Conservation (phyloP, 2,113 vertebrate genomes). For the Anser brachyrhynchus region DNA sequence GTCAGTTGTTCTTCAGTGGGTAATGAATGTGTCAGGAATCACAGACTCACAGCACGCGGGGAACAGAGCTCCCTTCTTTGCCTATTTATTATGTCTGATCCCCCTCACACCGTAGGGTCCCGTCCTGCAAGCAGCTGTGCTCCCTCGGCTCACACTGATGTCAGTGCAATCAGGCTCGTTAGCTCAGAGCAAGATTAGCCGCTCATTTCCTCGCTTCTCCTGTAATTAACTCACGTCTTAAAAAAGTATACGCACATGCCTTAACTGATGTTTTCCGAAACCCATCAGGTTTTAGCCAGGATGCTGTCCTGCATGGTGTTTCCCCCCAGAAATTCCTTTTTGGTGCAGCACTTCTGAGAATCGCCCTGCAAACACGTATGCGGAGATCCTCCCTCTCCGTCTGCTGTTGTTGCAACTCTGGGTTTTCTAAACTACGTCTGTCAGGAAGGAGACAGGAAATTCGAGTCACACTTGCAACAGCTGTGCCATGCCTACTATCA, state of each 20-base stretch:
- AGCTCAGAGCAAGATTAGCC: neutral
- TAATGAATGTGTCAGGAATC: fast-evolving
- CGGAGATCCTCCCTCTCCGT: conserved; percentile 42
- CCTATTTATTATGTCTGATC: neutral
- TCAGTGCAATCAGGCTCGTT: neutral
- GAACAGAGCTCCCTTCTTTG: neutral
- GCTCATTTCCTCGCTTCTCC: neutral
- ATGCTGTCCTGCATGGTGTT: neutral
- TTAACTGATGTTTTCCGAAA: neutral
- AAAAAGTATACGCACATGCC: neutral
- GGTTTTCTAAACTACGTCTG: conserved; percentile 81
- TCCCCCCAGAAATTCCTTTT: neutral
- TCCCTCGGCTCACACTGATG: neutral
- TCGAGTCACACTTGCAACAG: conserved; percentile 88
- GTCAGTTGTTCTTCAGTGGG: no score
- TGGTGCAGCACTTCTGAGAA: conserved; percentile 21
- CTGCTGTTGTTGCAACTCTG: conserved; percentile 83
- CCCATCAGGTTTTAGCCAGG: neutral
- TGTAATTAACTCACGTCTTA: neutral
- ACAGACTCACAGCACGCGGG: fast-evolving
- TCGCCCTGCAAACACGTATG: neutral
- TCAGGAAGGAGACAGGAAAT: conserved; percentile 98
- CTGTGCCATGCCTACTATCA: conserved; percentile 81
- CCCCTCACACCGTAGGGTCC: neutral
- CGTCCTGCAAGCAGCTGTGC: neutral